Conservation (phyloP, 2,797 vertebrate genomes). For the Malacoctenus gilli region DNA sequence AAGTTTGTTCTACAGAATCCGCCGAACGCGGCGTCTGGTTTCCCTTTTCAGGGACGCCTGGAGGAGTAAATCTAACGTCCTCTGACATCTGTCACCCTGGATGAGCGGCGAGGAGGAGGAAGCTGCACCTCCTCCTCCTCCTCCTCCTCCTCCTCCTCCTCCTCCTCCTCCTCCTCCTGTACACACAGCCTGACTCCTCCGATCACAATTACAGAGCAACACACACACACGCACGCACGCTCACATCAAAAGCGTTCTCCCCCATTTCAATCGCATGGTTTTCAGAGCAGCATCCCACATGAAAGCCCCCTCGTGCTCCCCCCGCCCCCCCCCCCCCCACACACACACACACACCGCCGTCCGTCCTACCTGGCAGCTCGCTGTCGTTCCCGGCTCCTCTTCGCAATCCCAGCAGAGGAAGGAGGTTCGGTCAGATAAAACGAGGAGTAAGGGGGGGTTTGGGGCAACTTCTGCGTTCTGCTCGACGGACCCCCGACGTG, state of each 20-base stretch:
- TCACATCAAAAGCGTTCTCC: conserved; percentile 13
- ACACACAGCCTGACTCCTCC: conserved; percentile 39
- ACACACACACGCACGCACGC: conserved; percentile 7
- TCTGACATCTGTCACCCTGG: conserved; percentile 66
- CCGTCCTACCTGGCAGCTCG: conserved; percentile 75
- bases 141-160: conserved; percentile 4
- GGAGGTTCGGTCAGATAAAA: too few relatives aligned
- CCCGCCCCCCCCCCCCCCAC: too few relatives aligned
- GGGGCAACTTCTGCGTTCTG: conserved; percentile 46
- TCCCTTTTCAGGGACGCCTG: conserved; percentile 4
- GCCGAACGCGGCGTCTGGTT: too few relatives aligned
- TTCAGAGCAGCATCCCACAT: conserved; percentile 32
- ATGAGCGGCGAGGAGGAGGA: conserved; percentile 53
- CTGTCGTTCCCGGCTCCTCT: conserved; percentile 66
- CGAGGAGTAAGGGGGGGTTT: too few relatives aligned
- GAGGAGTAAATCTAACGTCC: conserved; percentile 19
- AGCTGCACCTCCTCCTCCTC: conserved; percentile 25
- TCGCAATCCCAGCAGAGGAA: conserved; percentile 68
- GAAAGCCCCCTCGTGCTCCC: conserved; percentile 19
- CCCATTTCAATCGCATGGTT: conserved; percentile 9
- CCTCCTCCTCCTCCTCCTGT: conserved; percentile 6
- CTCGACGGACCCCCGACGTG: conserved; percentile 45
- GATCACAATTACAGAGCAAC: conserved; percentile 38
- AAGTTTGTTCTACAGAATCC: too few relatives aligned
- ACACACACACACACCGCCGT: too few relatives aligned